These are phyloP conservation scores for Plestiodon gilberti DNA, from an alignment of 2,113 vertebrate genomes.

Conservation along the genomic window DNA sequence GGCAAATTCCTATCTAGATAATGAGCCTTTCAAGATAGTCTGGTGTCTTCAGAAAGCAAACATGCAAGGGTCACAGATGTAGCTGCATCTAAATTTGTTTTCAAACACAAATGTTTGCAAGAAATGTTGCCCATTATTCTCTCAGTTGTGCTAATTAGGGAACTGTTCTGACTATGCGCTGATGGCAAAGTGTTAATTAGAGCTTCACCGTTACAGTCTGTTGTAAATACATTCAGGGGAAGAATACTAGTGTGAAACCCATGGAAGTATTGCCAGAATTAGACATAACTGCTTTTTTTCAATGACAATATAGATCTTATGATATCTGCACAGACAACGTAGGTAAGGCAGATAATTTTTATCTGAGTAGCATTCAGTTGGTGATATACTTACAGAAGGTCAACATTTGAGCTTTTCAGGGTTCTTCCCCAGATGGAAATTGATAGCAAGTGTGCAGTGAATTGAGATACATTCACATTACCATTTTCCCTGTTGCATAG, in stretches of 20 bases:
- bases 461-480: background rate
- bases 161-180: slow-evolving; percentile 18
- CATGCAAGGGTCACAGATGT: slow-evolving; percentile 10
- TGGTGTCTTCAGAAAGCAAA: slow-evolving; percentile 3
- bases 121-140: slow-evolving; percentile 20
- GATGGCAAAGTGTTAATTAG: slow-evolving; percentile 24
- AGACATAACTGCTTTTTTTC: background rate
- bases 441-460: background rate
- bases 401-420: background rate
- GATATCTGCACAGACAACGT: background rate
- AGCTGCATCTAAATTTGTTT: slow-evolving; percentile 24
- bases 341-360: background rate
- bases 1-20: background rate
- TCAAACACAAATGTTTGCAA: slow-evolving; percentile 30
- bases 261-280: background rate
- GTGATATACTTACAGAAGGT: too few relatives aligned
- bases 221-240: slow-evolving; percentile 18
- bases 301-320: background rate
- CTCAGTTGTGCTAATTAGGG: slow-evolving; percentile 36
- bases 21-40: background rate
- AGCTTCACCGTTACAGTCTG: background rate
- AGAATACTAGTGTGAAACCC: background rate
- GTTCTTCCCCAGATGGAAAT: background rate
- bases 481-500: too few relatives aligned
- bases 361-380: background rate